Percentiles rank a stretch among this genome's conserved stretches.
These are phyloP conservation scores for Microtus pennsylvanicus DNA, from an alignment of 2,113 vertebrate genomes.

Conservation along the genomic window DNA sequence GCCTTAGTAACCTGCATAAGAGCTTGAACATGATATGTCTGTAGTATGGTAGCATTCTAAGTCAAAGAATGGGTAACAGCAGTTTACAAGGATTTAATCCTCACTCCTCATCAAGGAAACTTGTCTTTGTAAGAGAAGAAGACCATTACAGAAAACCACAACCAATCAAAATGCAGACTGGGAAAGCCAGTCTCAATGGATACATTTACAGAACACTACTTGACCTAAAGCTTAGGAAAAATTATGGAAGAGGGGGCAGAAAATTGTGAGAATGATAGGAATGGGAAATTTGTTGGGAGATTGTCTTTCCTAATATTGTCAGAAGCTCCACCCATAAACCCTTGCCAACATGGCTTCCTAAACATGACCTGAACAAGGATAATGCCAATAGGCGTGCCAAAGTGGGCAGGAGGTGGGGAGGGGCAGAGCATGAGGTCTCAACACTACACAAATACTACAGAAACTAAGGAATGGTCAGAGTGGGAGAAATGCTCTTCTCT, in stretches of 20 bases:
- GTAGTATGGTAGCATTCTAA: neutral
- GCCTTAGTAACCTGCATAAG: neutral
- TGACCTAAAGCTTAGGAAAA: neutral
- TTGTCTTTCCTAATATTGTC: neutral
- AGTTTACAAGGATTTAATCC: neutral
- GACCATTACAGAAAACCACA: neutral
- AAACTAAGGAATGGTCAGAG: neutral
- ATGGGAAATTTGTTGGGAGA: neutral
- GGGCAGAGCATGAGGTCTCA: neutral
- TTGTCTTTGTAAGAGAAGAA: neutral
- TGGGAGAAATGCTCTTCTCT: neutral
- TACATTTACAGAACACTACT: neutral
- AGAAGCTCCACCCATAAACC: neutral
- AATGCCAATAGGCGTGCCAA: neutral
- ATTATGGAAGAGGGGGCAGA: neutral
- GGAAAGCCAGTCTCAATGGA: neutral
- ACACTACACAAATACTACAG: neutral
- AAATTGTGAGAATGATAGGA: neutral
- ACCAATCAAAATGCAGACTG: neutral
- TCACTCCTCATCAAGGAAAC: neutral
- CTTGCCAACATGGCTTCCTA: too few relatives aligned
- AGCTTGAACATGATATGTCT: neutral
- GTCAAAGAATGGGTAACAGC: neutral
- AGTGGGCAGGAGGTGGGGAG: neutral
- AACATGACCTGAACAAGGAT: neutral